Percentiles rank a stretch among this genome's conserved stretches.
Evolutionary conservation across 2,888 invertebrate species (phyloP).

Genomic region (Cheilosia vulpina): DNA sequence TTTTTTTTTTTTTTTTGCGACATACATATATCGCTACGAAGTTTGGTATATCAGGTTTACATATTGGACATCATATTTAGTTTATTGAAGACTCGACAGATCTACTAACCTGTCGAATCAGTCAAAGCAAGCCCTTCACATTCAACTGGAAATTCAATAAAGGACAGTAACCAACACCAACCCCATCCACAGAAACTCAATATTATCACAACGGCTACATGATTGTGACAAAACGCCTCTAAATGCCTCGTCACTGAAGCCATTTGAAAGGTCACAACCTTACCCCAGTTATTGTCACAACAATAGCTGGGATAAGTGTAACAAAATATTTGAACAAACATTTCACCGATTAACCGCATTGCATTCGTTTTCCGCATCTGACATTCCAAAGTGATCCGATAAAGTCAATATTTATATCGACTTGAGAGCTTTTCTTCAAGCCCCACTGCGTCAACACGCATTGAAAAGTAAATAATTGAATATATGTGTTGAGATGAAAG

Average conservation of each 20-base stretch:
- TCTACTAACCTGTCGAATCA: too few species aligned
- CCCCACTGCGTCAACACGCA: neutral
- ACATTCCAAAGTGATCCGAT: constrained; percentile 24
- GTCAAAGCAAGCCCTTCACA: too few species aligned
- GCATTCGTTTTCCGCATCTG: constrained; percentile 18
- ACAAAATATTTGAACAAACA: constrained; percentile 7
- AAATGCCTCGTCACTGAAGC: neutral
- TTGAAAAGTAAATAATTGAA: neutral
- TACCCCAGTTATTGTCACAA: neutral
- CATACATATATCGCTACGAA: too few species aligned
- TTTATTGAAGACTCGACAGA: too few species aligned
- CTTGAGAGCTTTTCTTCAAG: constrained; percentile 12
- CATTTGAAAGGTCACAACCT: neutral
- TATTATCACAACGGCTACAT: neutral
- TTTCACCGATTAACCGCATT: constrained; percentile 16
- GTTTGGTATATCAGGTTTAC: too few species aligned
- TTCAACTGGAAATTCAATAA: too few species aligned
- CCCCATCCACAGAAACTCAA: neutral
- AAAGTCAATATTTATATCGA: constrained; percentile 24
- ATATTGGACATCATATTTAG: too few species aligned
- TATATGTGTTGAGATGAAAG: neutral
- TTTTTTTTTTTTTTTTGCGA: too few species aligned
- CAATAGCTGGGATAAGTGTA: neutral
- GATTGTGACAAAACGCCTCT: neutral
- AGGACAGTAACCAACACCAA: too few species aligned